Base-by-base conservation (phyloP, 2,113 vertebrate genomes). In the Dissostichus mawsoni region DNA sequence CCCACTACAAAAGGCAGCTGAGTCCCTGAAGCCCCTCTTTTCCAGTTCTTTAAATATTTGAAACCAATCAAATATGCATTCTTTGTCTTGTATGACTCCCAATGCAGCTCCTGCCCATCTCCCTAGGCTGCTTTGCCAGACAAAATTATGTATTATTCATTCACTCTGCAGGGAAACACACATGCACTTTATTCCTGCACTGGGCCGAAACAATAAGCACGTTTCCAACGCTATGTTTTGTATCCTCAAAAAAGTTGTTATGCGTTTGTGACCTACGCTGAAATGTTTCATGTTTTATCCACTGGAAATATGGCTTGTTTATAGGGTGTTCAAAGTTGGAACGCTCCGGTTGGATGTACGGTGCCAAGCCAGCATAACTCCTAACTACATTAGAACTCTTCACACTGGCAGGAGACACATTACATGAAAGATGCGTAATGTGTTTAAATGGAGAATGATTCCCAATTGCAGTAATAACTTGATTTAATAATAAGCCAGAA, bases 371-470 rank as follows among this genome's bases (percentile, higher is more conserved):
- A 90, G 81, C 80, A 80, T 18, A 57, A 44, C 69, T 67, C 36
- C 36, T 75, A 75, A 87, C 85, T 77, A 82, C 50, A 59, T 87
- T 87, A 84, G 64, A 74, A 81, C 57, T 63, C 48, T 61, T 84
- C 48, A 55, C 62, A 69, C 68, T 83, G 53, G 33, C 82, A 58
- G 69, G 73, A 68, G 66, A 81, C 64, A 3, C 69, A 81, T 81
- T 63, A 70, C 61, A 78, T 82, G 80, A 67, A 86, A 67, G 29
- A 58, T 57, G 62, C 16, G 0, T 82, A 90, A 85, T 76, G 17
- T 84, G 85, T 89, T 92, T 84, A 86, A 86, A 50, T 78, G 67
- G 41, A 45, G 18, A 86, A 89, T 93, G 53, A 91, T 71, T 84
- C 51, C 68, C 62, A 75, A 74, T 77, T 86, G 69, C 20, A 25